Percentiles rank a stretch among this genome's conserved stretches.
These are phyloP conservation scores for Tympanuchus pallidicinctus DNA, from an alignment of 2,113 vertebrate genomes.

Conservation along the genomic window DNA sequence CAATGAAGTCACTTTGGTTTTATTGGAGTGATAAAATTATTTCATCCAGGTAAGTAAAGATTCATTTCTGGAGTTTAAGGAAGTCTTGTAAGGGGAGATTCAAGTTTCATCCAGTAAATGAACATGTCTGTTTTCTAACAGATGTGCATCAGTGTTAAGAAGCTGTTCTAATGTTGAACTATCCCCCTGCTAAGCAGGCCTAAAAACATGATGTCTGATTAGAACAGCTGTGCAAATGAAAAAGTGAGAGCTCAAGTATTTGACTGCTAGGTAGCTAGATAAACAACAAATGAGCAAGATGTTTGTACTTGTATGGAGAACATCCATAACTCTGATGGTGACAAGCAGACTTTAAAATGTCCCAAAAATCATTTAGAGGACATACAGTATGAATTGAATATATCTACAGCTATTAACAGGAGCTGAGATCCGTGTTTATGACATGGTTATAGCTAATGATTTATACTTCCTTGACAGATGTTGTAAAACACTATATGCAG, in stretches of 20 bases:
- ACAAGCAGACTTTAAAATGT: not conserved
- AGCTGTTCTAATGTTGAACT: not conserved
- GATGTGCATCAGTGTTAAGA: not conserved
- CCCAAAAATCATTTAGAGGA: not conserved
- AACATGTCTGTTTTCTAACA: not conserved
- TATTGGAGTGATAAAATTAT: not conserved
- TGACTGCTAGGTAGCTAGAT: not conserved
- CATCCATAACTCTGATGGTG: not conserved
- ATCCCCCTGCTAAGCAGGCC: not conserved
- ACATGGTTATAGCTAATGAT: not conserved
- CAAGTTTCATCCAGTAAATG: not conserved
- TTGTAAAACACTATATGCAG: not conserved
- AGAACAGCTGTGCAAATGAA: not conserved
- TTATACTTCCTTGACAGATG: not conserved
- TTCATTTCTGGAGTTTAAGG: not conserved
- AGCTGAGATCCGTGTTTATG: not conserved
- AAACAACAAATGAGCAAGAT: not conserved
- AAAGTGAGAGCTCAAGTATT: not conserved
- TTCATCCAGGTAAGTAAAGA: not conserved
- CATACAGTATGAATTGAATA: not conserved
- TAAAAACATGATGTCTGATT: not conserved
- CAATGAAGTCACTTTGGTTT: not conserved
- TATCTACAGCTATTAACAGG: not conserved
- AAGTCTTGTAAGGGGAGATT: not conserved
- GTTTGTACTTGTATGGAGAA: not conserved